phyloP scores from a whole-genome alignment of 2,113 vertebrate species.

The Lamprotornis superbus region DNA sequence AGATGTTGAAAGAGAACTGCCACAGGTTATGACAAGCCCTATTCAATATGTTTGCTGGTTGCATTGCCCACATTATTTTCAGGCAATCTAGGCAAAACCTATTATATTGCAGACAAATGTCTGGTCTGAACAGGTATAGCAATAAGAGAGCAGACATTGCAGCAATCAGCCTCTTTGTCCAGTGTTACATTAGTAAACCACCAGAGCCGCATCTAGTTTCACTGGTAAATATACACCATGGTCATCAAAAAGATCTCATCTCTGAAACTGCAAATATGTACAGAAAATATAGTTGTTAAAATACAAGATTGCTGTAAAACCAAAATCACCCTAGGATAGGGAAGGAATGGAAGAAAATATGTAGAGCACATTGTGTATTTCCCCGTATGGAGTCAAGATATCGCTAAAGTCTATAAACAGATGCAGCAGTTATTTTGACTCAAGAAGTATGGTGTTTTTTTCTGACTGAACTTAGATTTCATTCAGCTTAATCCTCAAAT shows the following conservation, averaged over 20 bases:
- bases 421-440: background rate
- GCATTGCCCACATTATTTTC: background rate
- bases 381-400: background rate
- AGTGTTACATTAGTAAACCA: background rate
- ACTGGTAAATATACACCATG: background rate
- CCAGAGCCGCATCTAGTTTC: background rate
- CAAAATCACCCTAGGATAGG: background rate
- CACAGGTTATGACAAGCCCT: background rate
- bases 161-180: background rate
- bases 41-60: background rate
- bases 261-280: background rate
- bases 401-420: background rate
- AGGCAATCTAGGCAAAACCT: background rate
- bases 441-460: background rate
- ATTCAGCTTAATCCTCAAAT: background rate
- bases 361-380: background rate
- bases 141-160: background rate
- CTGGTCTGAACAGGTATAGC: background rate
- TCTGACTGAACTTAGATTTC: background rate
- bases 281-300: background rate
- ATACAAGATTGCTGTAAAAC: background rate
- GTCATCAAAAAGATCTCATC: background rate
- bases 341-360: background rate
- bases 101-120: background rate
- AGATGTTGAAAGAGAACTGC: background rate